Evolutionary conservation across 1,140 invertebrate genomes (phyloP), one percentile per base, ranked within the genome.

Genomic region (Liolophura sinensis): DNA sequence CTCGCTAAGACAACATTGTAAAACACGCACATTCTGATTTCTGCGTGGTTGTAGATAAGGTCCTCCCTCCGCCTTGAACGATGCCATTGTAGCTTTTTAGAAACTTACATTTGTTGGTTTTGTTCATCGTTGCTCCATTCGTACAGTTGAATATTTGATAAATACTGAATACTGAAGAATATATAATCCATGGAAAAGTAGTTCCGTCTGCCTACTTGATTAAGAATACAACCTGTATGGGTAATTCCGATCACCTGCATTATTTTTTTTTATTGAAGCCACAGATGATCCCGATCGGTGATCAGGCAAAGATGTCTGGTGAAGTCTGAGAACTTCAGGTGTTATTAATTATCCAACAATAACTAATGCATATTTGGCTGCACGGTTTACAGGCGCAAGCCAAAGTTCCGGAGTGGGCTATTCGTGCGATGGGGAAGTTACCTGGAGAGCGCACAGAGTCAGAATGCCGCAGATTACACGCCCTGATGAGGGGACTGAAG

Each of bases 371-470:
- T 14, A 27, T 46, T n/a, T 15, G 11, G 18, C 18, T 58, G 9
- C 49, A 61, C n/a, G 20, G 11, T 47, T 16, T 64, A 12, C 56
- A 80, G 78, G 70, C 73, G n/a, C 72, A 62, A n/a, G 68, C 71
- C 0, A 72, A 72, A 22, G 69, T 81, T 12, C 78, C 79, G 5
- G 57, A 64, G 27, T 82, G 80, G 80, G 76, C 80, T 4, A 47
- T 68, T 31, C 20, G 56, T 11, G 70, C 79, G 22, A 65, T 80
- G 15, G 62, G 64, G 14, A 64, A 70, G 18, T 40, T 55, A 1
- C 76, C 80, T 3, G 73, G 73, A 11, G 52, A 55, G 1, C 58
- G 80, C 25, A 75, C 70, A n/a, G 73, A 77, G 1, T 52, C 51
- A 0, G 73, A 80, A 18, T 79, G 77, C 60, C 60, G 72, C 7